These are phyloP conservation scores for Zeus faber DNA, from an alignment of 2,113 vertebrate species.

Conservation along the genomic window DNA sequence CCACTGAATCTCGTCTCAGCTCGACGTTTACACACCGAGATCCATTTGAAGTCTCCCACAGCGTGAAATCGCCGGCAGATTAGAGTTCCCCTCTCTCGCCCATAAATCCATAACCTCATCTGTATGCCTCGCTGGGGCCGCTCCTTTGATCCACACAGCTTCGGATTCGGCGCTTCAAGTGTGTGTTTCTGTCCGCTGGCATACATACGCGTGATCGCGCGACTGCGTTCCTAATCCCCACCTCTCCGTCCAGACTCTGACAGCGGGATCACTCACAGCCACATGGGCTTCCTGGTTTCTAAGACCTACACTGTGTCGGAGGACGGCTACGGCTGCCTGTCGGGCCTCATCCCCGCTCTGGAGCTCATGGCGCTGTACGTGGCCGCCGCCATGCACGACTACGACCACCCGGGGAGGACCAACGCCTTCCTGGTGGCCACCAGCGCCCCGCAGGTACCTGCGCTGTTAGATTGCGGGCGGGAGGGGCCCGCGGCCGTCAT, in stretches of 20 bases:
- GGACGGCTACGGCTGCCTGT: conserved; percentile 88
- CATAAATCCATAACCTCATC: conserved; percentile 61
- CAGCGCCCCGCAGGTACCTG: conserved; percentile 84
- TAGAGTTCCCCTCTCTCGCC: conserved; percentile 53
- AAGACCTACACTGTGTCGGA: conserved; percentile 84
- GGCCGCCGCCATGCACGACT: conserved; percentile 98
- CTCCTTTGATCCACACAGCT: conserved; percentile 62
- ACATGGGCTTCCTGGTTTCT: conserved; percentile 90
- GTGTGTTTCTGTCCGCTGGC: conserved; percentile 3
- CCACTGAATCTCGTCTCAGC: no score
- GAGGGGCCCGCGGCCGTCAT: no score
- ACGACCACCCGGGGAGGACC: conserved; percentile 94
- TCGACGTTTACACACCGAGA: conserved; percentile 34
- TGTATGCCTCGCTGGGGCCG: conserved; percentile 50
- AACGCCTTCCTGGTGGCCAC: conserved; percentile 98
- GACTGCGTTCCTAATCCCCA: conserved; percentile 6
- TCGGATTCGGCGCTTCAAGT: conserved; percentile 44
- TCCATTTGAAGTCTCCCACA: conserved; percentile 57
- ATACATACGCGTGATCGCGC: not conserved
- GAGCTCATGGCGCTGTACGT: conserved; percentile 98
- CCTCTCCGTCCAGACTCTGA: conserved; percentile 81
- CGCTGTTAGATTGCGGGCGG: no score
- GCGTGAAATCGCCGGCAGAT: conserved; percentile 63
- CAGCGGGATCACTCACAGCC: conserved; percentile 89
- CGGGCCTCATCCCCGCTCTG: conserved; percentile 94